These are phyloP conservation scores for Drosophila simulans DNA, from an alignment of 1,140 invertebrate genomes.

Conservation along the genomic window DNA sequence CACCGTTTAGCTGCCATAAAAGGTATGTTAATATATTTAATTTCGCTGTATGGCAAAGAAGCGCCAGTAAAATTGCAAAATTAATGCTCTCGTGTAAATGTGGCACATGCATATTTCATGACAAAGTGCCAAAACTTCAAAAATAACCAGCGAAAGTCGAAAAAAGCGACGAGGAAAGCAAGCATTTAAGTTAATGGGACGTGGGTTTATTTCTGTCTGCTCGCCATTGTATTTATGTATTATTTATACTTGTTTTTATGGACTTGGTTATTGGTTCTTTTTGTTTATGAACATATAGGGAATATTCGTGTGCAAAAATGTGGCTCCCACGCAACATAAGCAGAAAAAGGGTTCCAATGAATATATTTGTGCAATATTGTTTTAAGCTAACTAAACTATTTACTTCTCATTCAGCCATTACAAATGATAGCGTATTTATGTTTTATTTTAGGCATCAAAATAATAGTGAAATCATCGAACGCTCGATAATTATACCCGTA, in stretches of 20 bases:
- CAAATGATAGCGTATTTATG: background rate
- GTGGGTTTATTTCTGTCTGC: constrained; percentile 61
- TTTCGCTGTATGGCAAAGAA: constrained; percentile 24
- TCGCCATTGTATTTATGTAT: constrained; percentile 63
- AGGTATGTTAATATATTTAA: constrained; percentile 46
- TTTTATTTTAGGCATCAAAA: background rate
- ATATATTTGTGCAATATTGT: background rate
- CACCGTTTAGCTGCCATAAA: constrained; percentile 26
- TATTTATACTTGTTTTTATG: constrained; percentile 62
- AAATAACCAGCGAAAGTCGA: constrained; percentile 30
- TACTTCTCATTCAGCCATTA: no score
- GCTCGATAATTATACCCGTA: no score
- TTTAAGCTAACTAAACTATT: no score
- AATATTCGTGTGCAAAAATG: constrained; percentile 49
- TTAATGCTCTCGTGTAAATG: constrained; percentile 72
- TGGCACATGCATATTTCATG: constrained; percentile 70
- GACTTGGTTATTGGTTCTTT: constrained; percentile 35
- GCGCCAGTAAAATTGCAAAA: constrained; percentile 63
- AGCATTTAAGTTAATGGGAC: constrained; percentile 74
- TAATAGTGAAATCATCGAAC: no score
- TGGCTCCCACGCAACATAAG: constrained; percentile 18
- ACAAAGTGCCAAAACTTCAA: constrained; percentile 61
- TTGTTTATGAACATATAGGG: constrained; percentile 52
- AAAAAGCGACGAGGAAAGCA: constrained; percentile 2
- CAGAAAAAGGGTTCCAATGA: background rate